Base-by-base conservation (phyloP, 2,113 vertebrate species). In the Notiomystis cincta region DNA sequence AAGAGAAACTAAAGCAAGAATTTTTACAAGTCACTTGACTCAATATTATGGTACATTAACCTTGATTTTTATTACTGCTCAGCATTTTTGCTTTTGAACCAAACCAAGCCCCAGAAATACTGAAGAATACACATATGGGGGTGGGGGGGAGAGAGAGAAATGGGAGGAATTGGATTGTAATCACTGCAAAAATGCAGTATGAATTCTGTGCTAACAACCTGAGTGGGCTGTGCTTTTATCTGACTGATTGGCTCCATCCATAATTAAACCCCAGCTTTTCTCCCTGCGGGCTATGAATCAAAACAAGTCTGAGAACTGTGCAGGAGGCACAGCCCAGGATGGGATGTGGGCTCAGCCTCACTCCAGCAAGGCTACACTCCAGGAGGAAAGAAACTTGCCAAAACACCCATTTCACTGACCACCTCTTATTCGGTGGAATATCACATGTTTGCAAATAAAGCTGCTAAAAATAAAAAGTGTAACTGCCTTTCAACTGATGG, bases 11-110 rank as follows among this genome's bases (percentile, higher is more conserved):
- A 80, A 91, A 82, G 35, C 44, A 95, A 88, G 95, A 90, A 93
- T 94, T 97, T 96, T 94, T 94, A 94, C 82, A 96, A 94, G 93
- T 86, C 82, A 58, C 88, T 95, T 83, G 90, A 66, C 82, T 94
- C 90, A 86, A 89, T 94, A 96, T 88, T 93, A 96, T 75, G 95
- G 75, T 78, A 70, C 91, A 89, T 95, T 93, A 95, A 95, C 79
- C 64, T 94, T 96, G 93, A 70, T 86, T 96, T 97, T 94, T 90
- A 92, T 81, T 88, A 77, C 86, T 0, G 0, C 71, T 91, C 64
- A 69, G 57, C 78, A 72, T 72, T 91, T 89, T 94, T 91, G 69
- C 62, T 88, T 93, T 91, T 77, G 62, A 82, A 95, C 56, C 61
- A 94, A 71, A 86, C 42, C 54, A 81, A 93, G 53, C 16, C 62